Evolutionary conservation across 2,797 vertebrate genomes (phyloP).

Genomic region (Falco concolor): DNA sequence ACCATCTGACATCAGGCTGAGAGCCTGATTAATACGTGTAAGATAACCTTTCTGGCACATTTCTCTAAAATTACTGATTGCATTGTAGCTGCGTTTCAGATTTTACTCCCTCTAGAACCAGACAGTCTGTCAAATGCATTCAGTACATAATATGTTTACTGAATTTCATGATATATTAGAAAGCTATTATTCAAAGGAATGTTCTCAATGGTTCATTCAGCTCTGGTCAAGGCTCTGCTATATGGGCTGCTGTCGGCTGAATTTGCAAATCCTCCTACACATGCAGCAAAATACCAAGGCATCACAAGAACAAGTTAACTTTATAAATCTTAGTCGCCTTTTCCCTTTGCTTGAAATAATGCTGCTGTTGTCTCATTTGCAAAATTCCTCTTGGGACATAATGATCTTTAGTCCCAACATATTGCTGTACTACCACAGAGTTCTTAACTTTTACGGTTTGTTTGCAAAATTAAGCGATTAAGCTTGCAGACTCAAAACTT

Average conservation of each 20-base stretch:
- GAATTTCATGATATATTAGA: constrained; percentile 1
- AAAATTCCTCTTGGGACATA: constrained; percentile 23
- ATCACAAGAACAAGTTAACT: constrained; percentile 46
- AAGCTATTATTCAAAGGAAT: constrained; percentile 10
- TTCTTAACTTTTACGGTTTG: neutral
- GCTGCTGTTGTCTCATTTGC: constrained; percentile 16
- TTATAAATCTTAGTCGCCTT: constrained; percentile 23
- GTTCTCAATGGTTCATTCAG: constrained; percentile 40
- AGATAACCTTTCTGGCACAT: neutral
- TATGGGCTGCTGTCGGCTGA: neutral
- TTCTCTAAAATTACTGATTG: neutral
- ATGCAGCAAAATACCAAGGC: constrained; percentile 26
- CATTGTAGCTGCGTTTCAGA: neutral
- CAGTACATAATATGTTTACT: constrained; percentile 8
- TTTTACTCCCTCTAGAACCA: neutral
- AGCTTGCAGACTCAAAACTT: neutral
- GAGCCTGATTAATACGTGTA: neutral
- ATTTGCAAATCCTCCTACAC: constrained; percentile 58
- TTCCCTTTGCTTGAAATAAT: constrained; percentile 45
- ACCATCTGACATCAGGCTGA: neutral
- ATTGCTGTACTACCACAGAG: neutral
- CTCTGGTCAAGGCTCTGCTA: neutral
- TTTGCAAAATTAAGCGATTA: constrained; percentile 14
- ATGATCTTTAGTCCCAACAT: neutral
- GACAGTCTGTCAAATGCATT: neutral